A percentile compares a stretch with the other conserved stretches of the same genome.
Evolutionary conservation across 2,797 vertebrate species (phyloP).

Genomic region (Myotis daubentonii): DNA sequence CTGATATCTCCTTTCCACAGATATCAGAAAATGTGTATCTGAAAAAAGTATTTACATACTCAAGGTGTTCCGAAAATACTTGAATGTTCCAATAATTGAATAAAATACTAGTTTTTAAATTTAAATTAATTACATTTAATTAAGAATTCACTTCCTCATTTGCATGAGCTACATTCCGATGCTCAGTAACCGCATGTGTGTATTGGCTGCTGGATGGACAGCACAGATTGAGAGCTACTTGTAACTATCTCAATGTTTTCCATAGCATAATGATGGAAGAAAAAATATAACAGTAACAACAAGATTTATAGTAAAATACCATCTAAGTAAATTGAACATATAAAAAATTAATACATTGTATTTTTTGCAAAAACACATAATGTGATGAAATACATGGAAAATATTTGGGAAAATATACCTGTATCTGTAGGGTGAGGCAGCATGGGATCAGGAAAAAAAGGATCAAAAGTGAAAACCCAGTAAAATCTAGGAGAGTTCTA

Average conservation of each 20-base stretch:
- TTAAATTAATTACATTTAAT: constrained; percentile 15
- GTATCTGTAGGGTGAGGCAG: not conserved
- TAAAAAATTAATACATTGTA: not conserved
- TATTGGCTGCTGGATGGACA: not conserved
- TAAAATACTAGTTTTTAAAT: not conserved
- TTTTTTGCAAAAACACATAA: not conserved
- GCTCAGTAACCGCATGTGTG: too few relatives aligned
- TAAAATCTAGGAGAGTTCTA: not conserved
- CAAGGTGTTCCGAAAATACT: not conserved
- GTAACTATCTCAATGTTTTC: not conserved
- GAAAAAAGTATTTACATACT: not conserved
- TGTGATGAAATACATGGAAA: not conserved
- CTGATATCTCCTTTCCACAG: not conserved
- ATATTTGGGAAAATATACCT: not conserved
- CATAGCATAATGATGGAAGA: not conserved
- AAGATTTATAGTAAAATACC: not conserved
- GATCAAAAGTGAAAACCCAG: not conserved
- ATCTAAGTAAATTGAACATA: not conserved
- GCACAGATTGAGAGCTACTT: not conserved
- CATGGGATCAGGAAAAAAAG: not conserved
- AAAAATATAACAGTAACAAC: not conserved
- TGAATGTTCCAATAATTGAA: not conserved
- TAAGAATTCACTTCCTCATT: not conserved
- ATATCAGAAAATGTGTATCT: not conserved
- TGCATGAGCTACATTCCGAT: not conserved